Evolutionary conservation across 2,113 vertebrate species (phyloP).

Genomic region (Condylura cristata): DNA sequence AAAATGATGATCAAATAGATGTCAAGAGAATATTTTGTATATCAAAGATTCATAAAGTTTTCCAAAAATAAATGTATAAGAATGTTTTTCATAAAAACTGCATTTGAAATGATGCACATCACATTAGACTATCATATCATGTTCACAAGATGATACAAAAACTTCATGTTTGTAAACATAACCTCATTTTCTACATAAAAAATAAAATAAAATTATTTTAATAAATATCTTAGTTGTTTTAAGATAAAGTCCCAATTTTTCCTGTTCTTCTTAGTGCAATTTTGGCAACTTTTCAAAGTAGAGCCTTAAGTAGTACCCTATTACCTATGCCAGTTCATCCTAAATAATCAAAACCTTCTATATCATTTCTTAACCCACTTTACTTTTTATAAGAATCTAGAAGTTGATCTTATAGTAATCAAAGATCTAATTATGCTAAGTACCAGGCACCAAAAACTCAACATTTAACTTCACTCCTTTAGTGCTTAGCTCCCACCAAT

Average conservation of each 20-base stretch:
- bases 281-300: neutral
- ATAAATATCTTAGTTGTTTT: neutral
- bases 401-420: neutral
- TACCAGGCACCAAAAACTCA: neutral
- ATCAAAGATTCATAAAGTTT: neutral
- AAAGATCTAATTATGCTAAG: neutral
- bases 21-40: neutral
- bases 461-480: neutral
- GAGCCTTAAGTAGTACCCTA: neutral
- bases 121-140: neutral
- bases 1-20: neutral
- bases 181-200: neutral
- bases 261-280: neutral
- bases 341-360: neutral
- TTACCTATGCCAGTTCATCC: neutral
- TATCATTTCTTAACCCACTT: neutral
- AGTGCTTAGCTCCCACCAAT: neutral
- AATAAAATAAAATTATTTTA: conserved; percentile 4
- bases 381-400: neutral
- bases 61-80: neutral
- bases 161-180: conserved; percentile 37
- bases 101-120: neutral
- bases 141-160: neutral
- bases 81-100: no score
- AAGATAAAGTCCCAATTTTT: neutral